Conservation (phyloP, 2,113 vertebrate species). For the Thermophis baileyi region DNA sequence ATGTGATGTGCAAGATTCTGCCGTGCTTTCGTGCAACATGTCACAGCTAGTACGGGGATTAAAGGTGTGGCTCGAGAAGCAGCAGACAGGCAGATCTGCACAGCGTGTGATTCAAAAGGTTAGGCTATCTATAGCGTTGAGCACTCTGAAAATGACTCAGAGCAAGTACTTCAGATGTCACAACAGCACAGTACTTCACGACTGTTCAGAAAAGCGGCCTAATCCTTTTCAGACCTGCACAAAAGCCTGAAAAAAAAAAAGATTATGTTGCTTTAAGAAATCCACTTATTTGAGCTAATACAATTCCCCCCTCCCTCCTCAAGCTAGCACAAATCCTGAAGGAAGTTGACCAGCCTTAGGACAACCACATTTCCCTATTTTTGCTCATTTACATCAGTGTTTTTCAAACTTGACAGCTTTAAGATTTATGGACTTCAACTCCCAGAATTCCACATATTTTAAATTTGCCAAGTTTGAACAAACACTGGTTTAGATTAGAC, state of each 20-base stretch:
- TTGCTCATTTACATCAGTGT: background rate
- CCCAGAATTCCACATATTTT: background rate
- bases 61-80: background rate
- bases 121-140: background rate
- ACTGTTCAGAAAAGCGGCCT: background rate
- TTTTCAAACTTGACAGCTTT: background rate
- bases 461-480: background rate
- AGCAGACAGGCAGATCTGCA: background rate
- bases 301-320: accelerated
- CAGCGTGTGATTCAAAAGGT: background rate
- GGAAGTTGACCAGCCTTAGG: background rate
- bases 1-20: background rate
- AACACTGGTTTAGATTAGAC: background rate
- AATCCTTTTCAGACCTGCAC: background rate
- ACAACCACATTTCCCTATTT: background rate
- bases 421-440: background rate
- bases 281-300: background rate
- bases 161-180: background rate
- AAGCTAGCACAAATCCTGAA: background rate
- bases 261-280: background rate
- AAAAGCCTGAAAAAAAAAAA: background rate
- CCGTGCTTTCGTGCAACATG: background rate
- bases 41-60: background rate
- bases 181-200: background rate
- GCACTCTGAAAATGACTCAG: background rate